A percentile compares a stretch with the other conserved stretches of the same genome.
These are phyloP conservation scores for Tiliacea citrago DNA, from an alignment of 2,888 invertebrate species.

Conservation along the genomic window DNA sequence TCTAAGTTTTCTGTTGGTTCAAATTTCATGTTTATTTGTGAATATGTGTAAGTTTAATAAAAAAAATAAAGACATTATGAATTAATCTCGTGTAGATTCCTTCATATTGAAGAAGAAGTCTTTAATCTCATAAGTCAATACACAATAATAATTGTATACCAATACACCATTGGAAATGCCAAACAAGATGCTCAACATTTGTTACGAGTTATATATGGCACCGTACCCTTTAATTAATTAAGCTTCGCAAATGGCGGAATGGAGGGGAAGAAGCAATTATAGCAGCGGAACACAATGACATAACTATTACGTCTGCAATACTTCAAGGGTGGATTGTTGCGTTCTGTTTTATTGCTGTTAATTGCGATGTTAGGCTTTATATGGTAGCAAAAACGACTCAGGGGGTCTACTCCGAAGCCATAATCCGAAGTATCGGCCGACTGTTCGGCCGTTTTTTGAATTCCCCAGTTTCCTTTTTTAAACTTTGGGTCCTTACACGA, in stretches of 20 bases:
- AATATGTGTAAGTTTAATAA: too few relatives aligned
- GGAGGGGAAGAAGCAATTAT: conserved; percentile 30
- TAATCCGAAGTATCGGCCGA: too few relatives aligned
- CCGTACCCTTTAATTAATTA: conserved; percentile 45
- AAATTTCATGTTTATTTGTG: too few relatives aligned
- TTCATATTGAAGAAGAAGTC: not conserved
- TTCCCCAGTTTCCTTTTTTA: too few relatives aligned
- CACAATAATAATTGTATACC: not conserved
- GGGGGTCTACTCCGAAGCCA: too few relatives aligned
- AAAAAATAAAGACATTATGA: too few relatives aligned
- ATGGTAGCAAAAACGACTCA: not conserved
- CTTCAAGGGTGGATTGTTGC: conserved; percentile 5
- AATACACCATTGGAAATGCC: not conserved
- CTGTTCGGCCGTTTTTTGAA: too few relatives aligned
- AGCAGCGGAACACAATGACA: conserved; percentile 10
- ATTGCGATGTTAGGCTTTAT: not conserved
- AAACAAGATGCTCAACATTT: conserved; percentile 31
- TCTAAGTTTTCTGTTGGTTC: too few relatives aligned
- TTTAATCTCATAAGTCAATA: not conserved
- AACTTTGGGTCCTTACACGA: too few relatives aligned
- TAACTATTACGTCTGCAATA: conserved; percentile 24
- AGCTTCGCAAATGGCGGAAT: conserved; percentile 9
- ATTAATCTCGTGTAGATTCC: too few relatives aligned
- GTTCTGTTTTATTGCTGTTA: not conserved
- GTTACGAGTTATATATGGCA: conserved; percentile 26